These are phyloP conservation scores for Thunnus albacares DNA, from an alignment of 2,797 vertebrate species.

Conservation along the genomic window DNA sequence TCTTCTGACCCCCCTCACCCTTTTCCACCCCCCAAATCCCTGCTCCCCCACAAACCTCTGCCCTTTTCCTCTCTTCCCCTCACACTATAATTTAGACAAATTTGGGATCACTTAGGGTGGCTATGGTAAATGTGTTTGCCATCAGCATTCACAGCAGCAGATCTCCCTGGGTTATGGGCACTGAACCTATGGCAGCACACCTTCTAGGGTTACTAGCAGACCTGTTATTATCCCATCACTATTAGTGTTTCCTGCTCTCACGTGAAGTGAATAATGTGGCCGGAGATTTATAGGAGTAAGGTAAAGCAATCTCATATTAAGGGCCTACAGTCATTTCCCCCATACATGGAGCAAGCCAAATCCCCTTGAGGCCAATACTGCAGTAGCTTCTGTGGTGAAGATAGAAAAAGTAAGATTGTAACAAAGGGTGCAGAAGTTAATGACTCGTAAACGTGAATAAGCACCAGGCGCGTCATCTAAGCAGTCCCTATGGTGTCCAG, in stretches of 20 bases:
- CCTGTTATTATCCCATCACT: slow-evolving; percentile 73
- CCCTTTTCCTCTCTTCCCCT: slow-evolving; percentile 54
- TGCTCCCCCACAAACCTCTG: slow-evolving; percentile 53
- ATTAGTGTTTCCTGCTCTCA: slow-evolving; percentile 68
- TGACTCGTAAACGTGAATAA: slow-evolving; percentile 33
- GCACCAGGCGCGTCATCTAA: neutral
- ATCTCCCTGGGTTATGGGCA: slow-evolving; percentile 61
- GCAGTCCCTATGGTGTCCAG: neutral
- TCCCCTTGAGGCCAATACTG: slow-evolving; percentile 26
- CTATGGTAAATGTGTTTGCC: slow-evolving; percentile 78
- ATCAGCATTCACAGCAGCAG: slow-evolving; percentile 66
- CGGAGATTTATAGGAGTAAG: slow-evolving; percentile 64
- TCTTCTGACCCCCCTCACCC: slow-evolving; percentile 48
- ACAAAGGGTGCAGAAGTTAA: slow-evolving; percentile 38
- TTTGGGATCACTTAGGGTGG: slow-evolving; percentile 70
- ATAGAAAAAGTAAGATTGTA: slow-evolving; percentile 30
- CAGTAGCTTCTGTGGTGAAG: slow-evolving; percentile 26
- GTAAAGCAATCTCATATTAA: slow-evolving; percentile 66
- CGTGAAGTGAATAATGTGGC: slow-evolving; percentile 73
- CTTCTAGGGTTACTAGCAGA: slow-evolving; percentile 69
- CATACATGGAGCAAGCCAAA: slow-evolving; percentile 7
- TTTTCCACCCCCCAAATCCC: slow-evolving; percentile 52
- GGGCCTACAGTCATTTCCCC: slow-evolving; percentile 32
- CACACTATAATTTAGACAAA: slow-evolving; percentile 81
- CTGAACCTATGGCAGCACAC: slow-evolving; percentile 70